Evolutionary conservation across 2,797 vertebrate genomes (phyloP), one percentile per base, ranked within the genome.

Genomic region (Spheniscus humboldti): DNA sequence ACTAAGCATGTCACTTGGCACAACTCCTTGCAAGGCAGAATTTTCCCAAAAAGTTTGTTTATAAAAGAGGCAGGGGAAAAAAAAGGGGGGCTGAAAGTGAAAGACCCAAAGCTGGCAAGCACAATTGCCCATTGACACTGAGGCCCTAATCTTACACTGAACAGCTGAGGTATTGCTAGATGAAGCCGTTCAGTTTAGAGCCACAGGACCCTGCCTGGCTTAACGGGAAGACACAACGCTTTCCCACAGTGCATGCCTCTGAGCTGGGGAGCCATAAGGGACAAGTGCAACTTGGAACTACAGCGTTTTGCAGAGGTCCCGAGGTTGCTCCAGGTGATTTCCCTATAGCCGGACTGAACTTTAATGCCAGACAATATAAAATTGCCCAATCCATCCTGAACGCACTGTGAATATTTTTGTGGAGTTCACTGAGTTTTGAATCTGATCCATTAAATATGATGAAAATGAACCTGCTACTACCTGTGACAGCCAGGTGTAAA

Each of bases 1-100:
- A 63, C 39, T 85, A 48, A 79, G 52, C 67, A 57, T 39, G 60
- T 93, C 87, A 92, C 71, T 92, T 85, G 92, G 94, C 88, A 94
- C 77, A 30, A 66, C 47, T 62, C 77, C 74, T 82, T 63, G 73
- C 55, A 85, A 75, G 79, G 83, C 79, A 92, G 68, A 82, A 53
- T 64, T 92, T 83, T 83, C 72, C 48, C 60, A 22, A 76, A 45
- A 78, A 56, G 14, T 55, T 81, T 88, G 76, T 95, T 92, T 86
- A 11, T 75, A 31, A 31, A 81, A 45, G 75, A 53, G 63, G 35
- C 3, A n/a, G 20, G 23, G 75, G 27, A 1, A 19, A 53, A 53
- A 73, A 53, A 57, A 13, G 2, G 10, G 23, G 18, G 18, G 8
- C 39, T 78, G 57, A 14, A 48, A 47, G 37, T 8, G 56, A 50